These are phyloP conservation scores for Mus caroli DNA, from an alignment of 2,797 vertebrate species.

Conservation along the genomic window DNA sequence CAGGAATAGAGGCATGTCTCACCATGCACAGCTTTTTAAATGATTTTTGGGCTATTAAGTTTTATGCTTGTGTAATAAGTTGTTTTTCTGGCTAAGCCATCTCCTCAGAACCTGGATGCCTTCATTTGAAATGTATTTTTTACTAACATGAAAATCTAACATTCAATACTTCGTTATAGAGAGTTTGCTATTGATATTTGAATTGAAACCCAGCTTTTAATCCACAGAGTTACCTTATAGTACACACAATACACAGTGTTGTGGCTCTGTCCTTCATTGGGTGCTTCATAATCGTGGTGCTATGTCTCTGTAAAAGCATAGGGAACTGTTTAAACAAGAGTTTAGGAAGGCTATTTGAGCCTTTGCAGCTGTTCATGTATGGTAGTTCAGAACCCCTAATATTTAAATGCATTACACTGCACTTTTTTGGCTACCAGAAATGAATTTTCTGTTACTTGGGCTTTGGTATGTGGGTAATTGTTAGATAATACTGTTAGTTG, in stretches of 20 bases:
- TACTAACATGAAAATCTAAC: neutral
- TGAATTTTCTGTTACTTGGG: neutral
- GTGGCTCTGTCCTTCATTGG: neutral
- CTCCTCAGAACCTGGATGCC: neutral
- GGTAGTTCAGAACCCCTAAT: neutral
- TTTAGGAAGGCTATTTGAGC: neutral
- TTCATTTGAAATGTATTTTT: neutral
- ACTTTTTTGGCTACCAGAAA: neutral
- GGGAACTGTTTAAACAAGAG: neutral
- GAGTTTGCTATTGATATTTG: neutral
- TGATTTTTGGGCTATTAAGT: neutral
- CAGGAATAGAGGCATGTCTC: neutral
- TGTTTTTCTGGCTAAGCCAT: neutral
- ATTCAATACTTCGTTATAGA: neutral
- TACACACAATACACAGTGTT: accelerated
- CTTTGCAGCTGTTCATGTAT: neutral
- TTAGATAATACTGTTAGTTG: neutral
- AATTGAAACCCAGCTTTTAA: neutral
- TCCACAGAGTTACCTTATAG: accelerated
- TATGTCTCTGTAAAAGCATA: neutral
- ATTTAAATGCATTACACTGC: neutral
- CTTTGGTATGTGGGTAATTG: neutral
- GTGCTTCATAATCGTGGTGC: neutral
- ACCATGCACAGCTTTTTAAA: neutral
- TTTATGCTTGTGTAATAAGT: neutral